Conservation (phyloP, 2,888 invertebrate genomes). For the Xestia xanthographa region DNA sequence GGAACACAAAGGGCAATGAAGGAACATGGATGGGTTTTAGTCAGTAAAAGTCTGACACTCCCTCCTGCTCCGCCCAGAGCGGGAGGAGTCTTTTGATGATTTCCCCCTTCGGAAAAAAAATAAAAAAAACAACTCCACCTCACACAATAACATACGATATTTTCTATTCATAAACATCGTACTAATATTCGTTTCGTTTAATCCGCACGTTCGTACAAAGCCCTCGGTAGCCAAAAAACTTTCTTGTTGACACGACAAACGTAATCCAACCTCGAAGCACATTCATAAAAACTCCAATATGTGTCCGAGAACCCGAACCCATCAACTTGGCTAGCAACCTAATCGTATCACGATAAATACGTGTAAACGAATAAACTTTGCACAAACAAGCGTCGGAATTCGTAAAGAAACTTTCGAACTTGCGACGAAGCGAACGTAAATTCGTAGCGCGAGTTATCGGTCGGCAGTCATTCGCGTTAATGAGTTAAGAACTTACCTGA, state of each 20-base stretch:
- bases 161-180: neutral
- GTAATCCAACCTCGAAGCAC: slow-evolving; percentile 25
- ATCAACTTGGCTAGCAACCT: slow-evolving; percentile 52
- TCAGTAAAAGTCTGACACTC: too few species aligned
- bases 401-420: slow-evolving; percentile 64
- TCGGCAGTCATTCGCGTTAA: slow-evolving; percentile 67
- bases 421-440: slow-evolving; percentile 60
- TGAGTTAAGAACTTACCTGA: slow-evolving; percentile 70
- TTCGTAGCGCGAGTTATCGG: slow-evolving; percentile 69
- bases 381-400: slow-evolving; percentile 65
- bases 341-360: slow-evolving; percentile 69
- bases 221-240: slow-evolving; percentile 21
- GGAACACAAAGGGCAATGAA: too few species aligned
- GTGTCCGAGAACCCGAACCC: slow-evolving; percentile 27
- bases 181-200: neutral
- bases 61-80: too few species aligned
- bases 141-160: too few species aligned
- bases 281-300: slow-evolving; percentile 51
- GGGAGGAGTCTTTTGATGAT: too few species aligned
- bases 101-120: too few species aligned
- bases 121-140: too few species aligned
- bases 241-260: slow-evolving; percentile 41
- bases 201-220: neutral
- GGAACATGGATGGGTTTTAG: too few species aligned
- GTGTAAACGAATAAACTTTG: slow-evolving; percentile 69